Evolutionary conservation across 2,888 invertebrate species (phyloP).

Genomic region (Trilocha varians): DNA sequence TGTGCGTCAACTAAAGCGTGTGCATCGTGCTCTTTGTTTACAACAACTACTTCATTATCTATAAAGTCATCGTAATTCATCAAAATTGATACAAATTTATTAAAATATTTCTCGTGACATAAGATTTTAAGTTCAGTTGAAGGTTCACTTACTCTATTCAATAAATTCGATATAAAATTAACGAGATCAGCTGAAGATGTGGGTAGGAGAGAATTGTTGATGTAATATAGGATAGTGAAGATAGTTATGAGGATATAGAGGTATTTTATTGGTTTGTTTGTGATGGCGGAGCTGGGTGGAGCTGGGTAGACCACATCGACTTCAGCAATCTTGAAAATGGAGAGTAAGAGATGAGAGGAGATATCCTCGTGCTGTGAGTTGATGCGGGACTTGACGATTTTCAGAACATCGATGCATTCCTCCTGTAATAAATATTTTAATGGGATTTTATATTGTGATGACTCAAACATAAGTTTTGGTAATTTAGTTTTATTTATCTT

Average conservation of each 20-base stretch:
- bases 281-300: conserved; percentile 71
- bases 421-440: conserved; percentile 73
- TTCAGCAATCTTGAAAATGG: conserved; percentile 94
- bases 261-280: conserved; percentile 34
- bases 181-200: conserved; percentile 29
- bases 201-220: conserved; percentile 25
- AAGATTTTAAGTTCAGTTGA: conserved; percentile 26
- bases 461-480: too few species aligned
- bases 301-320: conserved; percentile 87
- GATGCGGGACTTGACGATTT: conserved; percentile 87
- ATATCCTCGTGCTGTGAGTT: conserved; percentile 89
- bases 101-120: conserved; percentile 28
- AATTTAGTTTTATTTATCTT: too few species aligned
- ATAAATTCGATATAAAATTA: conserved; percentile 58
- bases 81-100: conserved; percentile 57
- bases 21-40: conserved; percentile 53
- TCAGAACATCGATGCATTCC: conserved; percentile 86
- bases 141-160: conserved; percentile 27
- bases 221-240: conserved; percentile 40
- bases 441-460: not conserved
- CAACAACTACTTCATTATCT: conserved; percentile 45
- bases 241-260: conserved; percentile 44
- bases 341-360: conserved; percentile 87
- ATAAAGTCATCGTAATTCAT: conserved; percentile 59
- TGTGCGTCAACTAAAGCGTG: conserved; percentile 64